A percentile compares a stretch with the other conserved stretches of the same genome.
phyloP scores from a whole-genome alignment of 2,888 invertebrate species.

The Nomada ruficornis region DNA sequence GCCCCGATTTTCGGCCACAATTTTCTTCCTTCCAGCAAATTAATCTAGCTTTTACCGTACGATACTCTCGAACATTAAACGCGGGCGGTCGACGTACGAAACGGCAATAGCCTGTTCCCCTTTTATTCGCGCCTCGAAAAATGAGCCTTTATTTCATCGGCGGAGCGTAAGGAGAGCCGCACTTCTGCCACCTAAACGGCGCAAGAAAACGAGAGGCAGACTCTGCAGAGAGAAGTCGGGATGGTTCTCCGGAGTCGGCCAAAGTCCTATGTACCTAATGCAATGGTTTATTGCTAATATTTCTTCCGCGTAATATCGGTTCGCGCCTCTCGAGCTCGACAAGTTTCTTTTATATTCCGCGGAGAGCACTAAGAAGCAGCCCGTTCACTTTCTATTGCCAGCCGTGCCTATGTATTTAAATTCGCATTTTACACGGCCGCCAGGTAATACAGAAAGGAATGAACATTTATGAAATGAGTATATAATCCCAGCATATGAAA shows the following conservation, averaged over 20 bases:
- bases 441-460: neutral
- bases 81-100: slow-evolving; percentile 60
- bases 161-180: slow-evolving; percentile 59
- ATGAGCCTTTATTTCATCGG: slow-evolving; percentile 73
- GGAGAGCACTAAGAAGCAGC: slow-evolving; percentile 34
- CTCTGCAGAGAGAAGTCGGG: slow-evolving; percentile 38
- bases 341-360: slow-evolving; percentile 37
- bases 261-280: slow-evolving; percentile 58
- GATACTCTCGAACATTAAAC: slow-evolving; percentile 51
- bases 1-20: slow-evolving; percentile 47
- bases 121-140: slow-evolving; percentile 68
- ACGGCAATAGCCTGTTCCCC: slow-evolving; percentile 64
- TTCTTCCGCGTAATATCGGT: slow-evolving; percentile 68
- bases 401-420: slow-evolving; percentile 12
- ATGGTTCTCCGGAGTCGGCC: slow-evolving; percentile 24
- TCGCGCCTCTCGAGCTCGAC: slow-evolving; percentile 43
- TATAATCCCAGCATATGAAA: too few species aligned
- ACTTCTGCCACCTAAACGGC: slow-evolving; percentile 67
- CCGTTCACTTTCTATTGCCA: slow-evolving; percentile 29
- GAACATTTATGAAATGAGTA: neutral
- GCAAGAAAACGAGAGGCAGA: slow-evolving; percentile 53
- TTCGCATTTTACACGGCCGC: slow-evolving; percentile 3
- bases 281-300: slow-evolving; percentile 72
- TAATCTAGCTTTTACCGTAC: slow-evolving; percentile 66
- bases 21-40: slow-evolving; percentile 55